Conservation (phyloP, 2,797 vertebrate genomes). For the Siniperca scherzeri region DNA sequence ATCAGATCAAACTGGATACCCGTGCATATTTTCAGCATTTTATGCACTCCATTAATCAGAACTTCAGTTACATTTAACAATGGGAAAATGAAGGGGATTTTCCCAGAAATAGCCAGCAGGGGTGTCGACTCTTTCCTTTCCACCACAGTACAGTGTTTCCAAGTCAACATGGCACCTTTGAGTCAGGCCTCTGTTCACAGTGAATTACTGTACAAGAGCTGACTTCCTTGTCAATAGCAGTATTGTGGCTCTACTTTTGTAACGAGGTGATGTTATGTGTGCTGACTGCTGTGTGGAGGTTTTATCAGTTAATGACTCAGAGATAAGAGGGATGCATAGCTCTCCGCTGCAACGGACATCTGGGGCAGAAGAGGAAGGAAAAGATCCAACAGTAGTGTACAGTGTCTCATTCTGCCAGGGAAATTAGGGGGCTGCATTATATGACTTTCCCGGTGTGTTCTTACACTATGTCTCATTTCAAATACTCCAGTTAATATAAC, state of each 20-base stretch:
- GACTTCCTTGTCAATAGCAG: slow-evolving; percentile 49
- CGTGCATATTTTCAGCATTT: not conserved
- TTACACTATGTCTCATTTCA: not conserved
- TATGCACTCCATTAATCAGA: not conserved
- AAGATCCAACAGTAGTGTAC: not conserved
- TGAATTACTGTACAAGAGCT: not conserved
- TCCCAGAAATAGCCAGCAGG: not conserved
- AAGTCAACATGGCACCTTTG: not conserved
- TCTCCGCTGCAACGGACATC: slow-evolving; percentile 67
- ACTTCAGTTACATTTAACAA: not conserved
- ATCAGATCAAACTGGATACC: no score
- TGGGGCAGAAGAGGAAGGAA: slow-evolving; percentile 64
- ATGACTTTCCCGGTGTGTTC: not conserved
- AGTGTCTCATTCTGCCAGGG: slow-evolving; percentile 1
- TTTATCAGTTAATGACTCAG: slow-evolving; percentile 73
- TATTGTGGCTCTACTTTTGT: slow-evolving; percentile 27
- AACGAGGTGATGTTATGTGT: slow-evolving; percentile 29
- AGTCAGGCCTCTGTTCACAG: not conserved
- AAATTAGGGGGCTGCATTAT: no score
- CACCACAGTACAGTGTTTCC: not conserved
- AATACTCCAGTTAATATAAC: not conserved
- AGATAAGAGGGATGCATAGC: slow-evolving; percentile 69
- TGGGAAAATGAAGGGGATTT: slow-evolving; percentile 4
- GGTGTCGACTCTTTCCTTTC: not conserved
- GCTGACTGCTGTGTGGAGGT: slow-evolving; percentile 30